phyloP scores from a whole-genome alignment of 1,140 invertebrate genomes.

The Colletes latitarsis region DNA sequence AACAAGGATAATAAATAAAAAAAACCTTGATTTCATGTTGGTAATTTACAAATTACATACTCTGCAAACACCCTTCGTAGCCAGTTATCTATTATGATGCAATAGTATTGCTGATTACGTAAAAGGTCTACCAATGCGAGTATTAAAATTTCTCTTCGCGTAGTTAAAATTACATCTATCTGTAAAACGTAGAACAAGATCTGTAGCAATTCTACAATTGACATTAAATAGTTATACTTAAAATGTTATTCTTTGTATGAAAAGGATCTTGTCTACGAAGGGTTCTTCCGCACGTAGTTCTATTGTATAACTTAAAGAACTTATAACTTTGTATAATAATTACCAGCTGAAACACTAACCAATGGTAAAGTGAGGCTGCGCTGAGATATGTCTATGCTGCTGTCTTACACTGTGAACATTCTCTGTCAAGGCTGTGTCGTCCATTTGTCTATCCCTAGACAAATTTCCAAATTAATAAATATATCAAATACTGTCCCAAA shows the following conservation, averaged over 20 bases:
- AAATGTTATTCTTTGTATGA: slow-evolving; percentile 25
- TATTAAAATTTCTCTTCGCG: slow-evolving; percentile 15
- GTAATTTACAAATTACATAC: slow-evolving; percentile 41
- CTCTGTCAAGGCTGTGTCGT: slow-evolving; percentile 77
- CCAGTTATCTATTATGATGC: neutral
- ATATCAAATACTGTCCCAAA: slow-evolving; percentile 64
- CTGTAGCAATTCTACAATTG: slow-evolving; percentile 5
- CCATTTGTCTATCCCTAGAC: slow-evolving; percentile 68
- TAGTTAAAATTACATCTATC: slow-evolving; percentile 22
- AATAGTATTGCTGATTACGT: slow-evolving; percentile 18
- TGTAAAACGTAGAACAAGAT: slow-evolving; percentile 3
- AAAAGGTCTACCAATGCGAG: slow-evolving; percentile 10
- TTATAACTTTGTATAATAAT: slow-evolving; percentile 54
- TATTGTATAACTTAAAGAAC: slow-evolving; percentile 30
- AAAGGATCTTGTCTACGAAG: slow-evolving; percentile 60
- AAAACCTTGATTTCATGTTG: slow-evolving; percentile 42
- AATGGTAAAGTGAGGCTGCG: slow-evolving; percentile 69
- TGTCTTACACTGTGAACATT: slow-evolving; percentile 77
- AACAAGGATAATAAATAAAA: slow-evolving; percentile 38
- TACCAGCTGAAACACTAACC: slow-evolving; percentile 50
- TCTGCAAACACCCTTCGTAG: slow-evolving; percentile 55
- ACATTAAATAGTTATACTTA: slow-evolving; percentile 19
- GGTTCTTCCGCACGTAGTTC: slow-evolving; percentile 54
- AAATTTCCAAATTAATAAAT: slow-evolving; percentile 70
- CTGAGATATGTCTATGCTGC: slow-evolving; percentile 73